Evolutionary conservation across 92 coral and sea anemone genomes (phyloP), one percentile per base, ranked within the genome.

Genomic region (Micromussa lordhowensis): DNA sequence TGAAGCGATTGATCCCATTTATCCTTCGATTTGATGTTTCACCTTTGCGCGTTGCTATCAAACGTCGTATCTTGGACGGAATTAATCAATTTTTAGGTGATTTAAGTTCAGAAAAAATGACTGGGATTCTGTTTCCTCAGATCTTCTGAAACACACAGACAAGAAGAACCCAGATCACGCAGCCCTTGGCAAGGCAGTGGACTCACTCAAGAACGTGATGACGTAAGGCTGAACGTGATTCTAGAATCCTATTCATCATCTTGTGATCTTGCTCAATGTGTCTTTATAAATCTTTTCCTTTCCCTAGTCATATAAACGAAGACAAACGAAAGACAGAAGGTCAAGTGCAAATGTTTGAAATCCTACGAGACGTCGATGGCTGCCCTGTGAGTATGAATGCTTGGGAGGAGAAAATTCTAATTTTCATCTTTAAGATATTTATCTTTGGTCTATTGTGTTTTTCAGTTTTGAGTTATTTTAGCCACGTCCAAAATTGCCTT

Each of bases 261-360:
- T 21, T 49, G 48, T 76, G 12, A 13, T 77, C 2, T 40, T 28
- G 34, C 74, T 38, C 29, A 40, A 13, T 59, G 29, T 15, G 24
- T 36, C 1, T 66, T 63, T 14, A n/a, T 35, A 1, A 0, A 1
- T 2, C 12, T 8, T 29, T 73, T 55, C 71, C 57, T 48, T 40
- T 77, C 80, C 55, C 51, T 73, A 98, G 99, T 89, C 98, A 96
- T 80, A 93, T 98, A 85, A 98, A 98, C 78, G 99, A 98, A 83
- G 95, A 98, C 93, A 98, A 98, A 85, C 95, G 99, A 64, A 98
- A 98, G 82, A 98, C 99, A 64, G 99, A 98, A 51, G 96, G 99
- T 19, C 99, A 96, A 78, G 98, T 98, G 17, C 99, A 96, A 86
- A 98, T 98, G 99, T 98, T 98, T 83, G 99, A 98, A 88, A 96